Conservation (phyloP, 2,113 vertebrate species). For the Tichodroma muraria region DNA sequence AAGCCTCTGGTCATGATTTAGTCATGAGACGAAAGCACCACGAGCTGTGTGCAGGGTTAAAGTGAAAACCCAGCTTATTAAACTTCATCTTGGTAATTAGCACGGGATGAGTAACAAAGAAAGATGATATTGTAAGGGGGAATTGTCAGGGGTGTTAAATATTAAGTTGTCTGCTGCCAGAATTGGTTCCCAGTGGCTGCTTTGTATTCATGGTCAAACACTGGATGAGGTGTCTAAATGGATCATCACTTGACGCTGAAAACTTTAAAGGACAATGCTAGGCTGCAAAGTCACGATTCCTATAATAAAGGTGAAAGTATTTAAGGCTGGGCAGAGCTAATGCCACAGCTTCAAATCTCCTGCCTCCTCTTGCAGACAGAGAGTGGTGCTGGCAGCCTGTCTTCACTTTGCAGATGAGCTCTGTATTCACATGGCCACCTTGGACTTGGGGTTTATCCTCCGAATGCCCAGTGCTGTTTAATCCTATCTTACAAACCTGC, state of each 20-base stretch:
- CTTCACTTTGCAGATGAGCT: background rate
- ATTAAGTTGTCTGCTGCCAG: background rate
- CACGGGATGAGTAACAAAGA: background rate
- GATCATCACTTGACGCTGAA: background rate
- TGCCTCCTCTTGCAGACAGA: background rate
- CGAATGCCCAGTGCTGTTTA: background rate
- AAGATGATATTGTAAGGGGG: background rate
- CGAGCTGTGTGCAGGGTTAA: background rate
- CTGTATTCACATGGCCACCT: background rate
- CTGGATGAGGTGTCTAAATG: background rate
- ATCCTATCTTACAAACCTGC: background rate
- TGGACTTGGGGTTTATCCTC: background rate
- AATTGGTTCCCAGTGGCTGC: background rate
- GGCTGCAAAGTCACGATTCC: background rate
- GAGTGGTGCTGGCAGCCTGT: background rate
- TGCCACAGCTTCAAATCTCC: background rate
- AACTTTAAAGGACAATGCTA: background rate
- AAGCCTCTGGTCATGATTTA: background rate
- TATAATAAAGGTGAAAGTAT: background rate
- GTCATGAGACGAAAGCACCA: rapidly evolving
- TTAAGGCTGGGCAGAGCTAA: background rate
- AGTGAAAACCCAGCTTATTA: background rate
- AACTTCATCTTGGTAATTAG: background rate
- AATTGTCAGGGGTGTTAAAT: background rate
- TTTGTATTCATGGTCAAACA: background rate